Conservation (phyloP, 1,140 invertebrate species). For the Temnothorax nylanderi region DNA sequence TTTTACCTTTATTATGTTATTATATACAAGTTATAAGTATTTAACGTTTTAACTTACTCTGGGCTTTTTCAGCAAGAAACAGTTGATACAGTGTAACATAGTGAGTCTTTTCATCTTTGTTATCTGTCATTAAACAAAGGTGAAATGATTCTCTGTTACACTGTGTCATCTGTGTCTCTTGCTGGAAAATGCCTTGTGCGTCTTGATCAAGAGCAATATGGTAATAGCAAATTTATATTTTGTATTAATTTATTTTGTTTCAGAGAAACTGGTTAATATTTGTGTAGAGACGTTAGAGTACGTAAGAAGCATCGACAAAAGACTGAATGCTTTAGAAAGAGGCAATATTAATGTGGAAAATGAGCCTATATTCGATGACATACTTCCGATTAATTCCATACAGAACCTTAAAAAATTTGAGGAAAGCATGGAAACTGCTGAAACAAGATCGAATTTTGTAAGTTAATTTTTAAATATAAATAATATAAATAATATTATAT, state of each 20-base stretch:
- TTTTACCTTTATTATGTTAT: no score
- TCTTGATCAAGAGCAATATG: background rate
- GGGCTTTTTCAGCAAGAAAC: no score
- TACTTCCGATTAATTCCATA: conserved; percentile 11
- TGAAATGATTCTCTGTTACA: no score
- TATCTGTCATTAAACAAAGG: no score
- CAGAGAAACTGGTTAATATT: background rate
- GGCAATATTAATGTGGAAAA: background rate
- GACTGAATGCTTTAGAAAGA: background rate
- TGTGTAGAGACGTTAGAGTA: background rate
- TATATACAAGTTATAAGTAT: no score
- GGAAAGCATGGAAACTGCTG: background rate
- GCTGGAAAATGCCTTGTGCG: no score
- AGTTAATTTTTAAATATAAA: conserved; percentile 12
- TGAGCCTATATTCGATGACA: background rate
- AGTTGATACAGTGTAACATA: no score
- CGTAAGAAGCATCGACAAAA: background rate
- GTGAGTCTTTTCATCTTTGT: no score
- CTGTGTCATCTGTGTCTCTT: no score
- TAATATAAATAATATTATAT: background rate
- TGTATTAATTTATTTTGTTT: conserved; percentile 9
- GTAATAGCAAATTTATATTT: background rate
- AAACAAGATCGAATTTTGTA: background rate
- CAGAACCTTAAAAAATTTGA: background rate
- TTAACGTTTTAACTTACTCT: no score